These are phyloP conservation scores for Lasiurus borealis DNA, from an alignment of 2,113 vertebrate genomes.

Conservation along the genomic window DNA sequence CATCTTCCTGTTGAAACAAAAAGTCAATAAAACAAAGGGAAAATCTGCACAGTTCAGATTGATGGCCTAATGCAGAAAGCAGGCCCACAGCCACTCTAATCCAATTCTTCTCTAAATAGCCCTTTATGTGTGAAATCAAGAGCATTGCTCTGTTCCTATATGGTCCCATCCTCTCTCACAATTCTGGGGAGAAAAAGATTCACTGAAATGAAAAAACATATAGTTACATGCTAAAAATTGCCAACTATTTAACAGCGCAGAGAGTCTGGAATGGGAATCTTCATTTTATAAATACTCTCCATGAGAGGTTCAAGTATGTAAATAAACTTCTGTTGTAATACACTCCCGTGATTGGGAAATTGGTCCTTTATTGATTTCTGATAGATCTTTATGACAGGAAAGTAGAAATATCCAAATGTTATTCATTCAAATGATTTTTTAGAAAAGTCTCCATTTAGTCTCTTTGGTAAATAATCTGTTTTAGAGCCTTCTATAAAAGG, in stretches of 20 bases:
- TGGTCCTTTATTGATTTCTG: slow-evolving; percentile 80
- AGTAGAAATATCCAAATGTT: slow-evolving; percentile 59
- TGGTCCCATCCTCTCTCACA: slow-evolving; percentile 5
- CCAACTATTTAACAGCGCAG: slow-evolving; percentile 68
- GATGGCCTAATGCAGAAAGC: slow-evolving; percentile 18
- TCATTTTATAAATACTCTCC: slow-evolving; percentile 84
- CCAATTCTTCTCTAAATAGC: slow-evolving; percentile 47
- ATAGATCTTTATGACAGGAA: slow-evolving; percentile 75
- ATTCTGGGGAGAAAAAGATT: slow-evolving; percentile 52
- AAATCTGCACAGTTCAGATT: slow-evolving; percentile 61
- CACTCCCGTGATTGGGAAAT: slow-evolving; percentile 78
- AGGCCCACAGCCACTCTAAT: slow-evolving; percentile 13
- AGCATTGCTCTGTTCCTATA: slow-evolving; percentile 7
- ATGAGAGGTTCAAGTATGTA: slow-evolving; percentile 83
- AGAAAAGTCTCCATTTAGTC: slow-evolving; percentile 65
- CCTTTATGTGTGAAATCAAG: slow-evolving; percentile 48
- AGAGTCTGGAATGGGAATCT: slow-evolving; percentile 71
- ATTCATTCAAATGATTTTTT: slow-evolving; percentile 77
- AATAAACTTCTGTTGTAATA: slow-evolving; percentile 82
- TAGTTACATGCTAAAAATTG: slow-evolving; percentile 76
- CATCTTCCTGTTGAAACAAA: slow-evolving; percentile 53
- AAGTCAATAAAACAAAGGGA: slow-evolving; percentile 60
- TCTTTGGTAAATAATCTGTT: slow-evolving; percentile 75
- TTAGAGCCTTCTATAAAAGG: slow-evolving; percentile 38
- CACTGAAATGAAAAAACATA: slow-evolving; percentile 19